Base-by-base conservation (phyloP, 2,888 invertebrate species). In the Diarsia mendica region DNA sequence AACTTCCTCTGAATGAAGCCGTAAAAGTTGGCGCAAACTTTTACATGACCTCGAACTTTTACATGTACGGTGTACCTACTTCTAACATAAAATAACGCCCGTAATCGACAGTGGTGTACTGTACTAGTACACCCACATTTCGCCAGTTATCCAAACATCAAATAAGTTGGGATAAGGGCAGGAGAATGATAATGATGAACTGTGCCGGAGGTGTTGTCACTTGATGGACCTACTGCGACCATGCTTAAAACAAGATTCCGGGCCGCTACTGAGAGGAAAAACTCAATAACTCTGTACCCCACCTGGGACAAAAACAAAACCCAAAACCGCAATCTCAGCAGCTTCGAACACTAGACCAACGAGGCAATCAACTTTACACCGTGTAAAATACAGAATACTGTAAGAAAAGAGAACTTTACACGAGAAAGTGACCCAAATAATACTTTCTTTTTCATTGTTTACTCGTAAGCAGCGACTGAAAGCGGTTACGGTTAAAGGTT, bases 381-480 rank as follows among this genome's bases (percentile, higher is more conserved):
- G 28, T 28, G 28, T 28, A 28, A 28, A 28, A 28, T 28, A 28
- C 28, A 74, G 73, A 79, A 67, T 67, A 67, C 63, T 80, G 74
- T 79, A 74, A 67, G 49, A 79, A 58, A 15, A 33, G 18, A 60
- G 33, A 3, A 58, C 10, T 64, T 68, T 60, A 58, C 55, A 66
- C 44, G 49, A 75, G 75, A 79, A 79, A 80, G 76, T 69, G 49
- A 66, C 68, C 48, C 55, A 69, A 66, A 80, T 55, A 69, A 48
- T 13, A 75, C 76, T 80, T 79, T 80, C 69, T 15, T 51, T 80
- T 75, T 66, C 53, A 80, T 79, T 80, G 79, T 80, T 75, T 61
- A 68, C 65, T 65, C 44, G 69, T 33, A 20, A 60, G 60, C 68
- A n/a, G n/a, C n/a, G n/a, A n/a, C n/a, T n/a, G n/a, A n/a, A n/a